These are phyloP conservation scores for Leptothorax acervorum DNA, from an alignment of 2,888 invertebrate species.

Conservation along the genomic window DNA sequence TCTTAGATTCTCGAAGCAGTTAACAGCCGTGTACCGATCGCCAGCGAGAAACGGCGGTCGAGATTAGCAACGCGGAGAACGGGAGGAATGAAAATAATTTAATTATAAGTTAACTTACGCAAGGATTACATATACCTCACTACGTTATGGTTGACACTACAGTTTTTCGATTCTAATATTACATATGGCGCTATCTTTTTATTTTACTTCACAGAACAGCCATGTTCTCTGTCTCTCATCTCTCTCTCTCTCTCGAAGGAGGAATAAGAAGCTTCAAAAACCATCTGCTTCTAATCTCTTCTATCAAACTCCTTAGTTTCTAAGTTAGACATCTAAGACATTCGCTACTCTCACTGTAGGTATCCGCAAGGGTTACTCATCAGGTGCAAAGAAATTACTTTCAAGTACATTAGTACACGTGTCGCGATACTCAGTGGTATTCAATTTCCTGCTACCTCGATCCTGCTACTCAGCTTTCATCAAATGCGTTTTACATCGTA, in stretches of 20 bases:
- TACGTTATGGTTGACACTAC: constrained; percentile 68
- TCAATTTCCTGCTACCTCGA: not conserved
- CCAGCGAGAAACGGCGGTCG: constrained; percentile 28
- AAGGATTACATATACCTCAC: constrained; percentile 66
- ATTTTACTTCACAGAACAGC: constrained; percentile 48
- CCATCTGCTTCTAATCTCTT: not conserved
- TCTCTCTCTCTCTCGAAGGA: not conserved
- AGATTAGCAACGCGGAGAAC: constrained; percentile 30
- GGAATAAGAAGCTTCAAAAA: not conserved
- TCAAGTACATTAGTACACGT: constrained; percentile 21
- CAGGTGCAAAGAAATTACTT: constrained; percentile 45
- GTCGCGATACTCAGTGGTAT: not conserved
- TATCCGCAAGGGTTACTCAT: constrained; percentile 11
- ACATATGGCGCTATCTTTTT: constrained; percentile 48
- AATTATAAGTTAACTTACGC: constrained; percentile 71
- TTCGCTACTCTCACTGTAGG: constrained; percentile 42
- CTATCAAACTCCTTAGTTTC: constrained; percentile 20
- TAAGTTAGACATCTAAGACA: constrained; percentile 41
- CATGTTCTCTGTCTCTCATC: constrained; percentile 30
- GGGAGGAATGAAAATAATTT: constrained; percentile 68
- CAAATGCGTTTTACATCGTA: not conserved
- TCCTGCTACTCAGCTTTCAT: not conserved
- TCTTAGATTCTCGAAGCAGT: constrained; percentile 14
- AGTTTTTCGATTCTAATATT: constrained; percentile 58
- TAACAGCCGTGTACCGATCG: constrained; percentile 5